Evolutionary conservation across 2,797 vertebrate species (phyloP).

Genomic region (Esox masquinongy): DNA sequence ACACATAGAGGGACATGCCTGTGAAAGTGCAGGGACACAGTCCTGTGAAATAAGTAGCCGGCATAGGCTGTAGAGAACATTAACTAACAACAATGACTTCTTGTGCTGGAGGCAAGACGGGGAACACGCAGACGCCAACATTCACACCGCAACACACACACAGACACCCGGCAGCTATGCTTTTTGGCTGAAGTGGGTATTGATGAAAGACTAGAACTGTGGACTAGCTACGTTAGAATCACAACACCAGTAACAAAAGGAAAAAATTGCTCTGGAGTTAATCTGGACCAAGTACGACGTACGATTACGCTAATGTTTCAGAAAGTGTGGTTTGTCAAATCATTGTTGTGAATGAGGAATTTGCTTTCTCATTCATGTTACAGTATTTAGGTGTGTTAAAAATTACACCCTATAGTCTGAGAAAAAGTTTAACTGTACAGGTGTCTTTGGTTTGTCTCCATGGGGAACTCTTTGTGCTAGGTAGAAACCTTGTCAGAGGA

Average conservation of each 20-base stretch:
- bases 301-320: conserved; percentile 42
- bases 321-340: conserved; percentile 43
- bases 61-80: conserved; percentile 46
- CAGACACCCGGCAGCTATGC: conserved; percentile 41
- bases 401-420: not conserved
- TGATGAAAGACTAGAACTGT: conserved; percentile 65
- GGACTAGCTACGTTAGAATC: conserved; percentile 55
- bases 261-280: conserved; percentile 41
- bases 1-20: conserved; percentile 42
- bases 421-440: not conserved
- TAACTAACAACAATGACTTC: conserved; percentile 56
- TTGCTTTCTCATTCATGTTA: not conserved
- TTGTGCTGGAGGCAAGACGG: conserved; percentile 55
- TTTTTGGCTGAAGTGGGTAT: conserved; percentile 62
- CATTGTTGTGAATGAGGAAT: conserved; percentile 42
- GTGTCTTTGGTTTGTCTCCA: too few relatives aligned
- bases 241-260: conserved; percentile 55
- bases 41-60: conserved; percentile 52
- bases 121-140: conserved; percentile 27
- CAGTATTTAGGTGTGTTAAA: too few relatives aligned
- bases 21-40: conserved; percentile 37
- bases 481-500: too few relatives aligned
- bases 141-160: not conserved
- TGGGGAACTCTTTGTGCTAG: too few relatives aligned
- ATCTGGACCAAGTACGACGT: conserved; percentile 47